Conservation (phyloP, 1,140 invertebrate species). For the Lethrus apterus region DNA sequence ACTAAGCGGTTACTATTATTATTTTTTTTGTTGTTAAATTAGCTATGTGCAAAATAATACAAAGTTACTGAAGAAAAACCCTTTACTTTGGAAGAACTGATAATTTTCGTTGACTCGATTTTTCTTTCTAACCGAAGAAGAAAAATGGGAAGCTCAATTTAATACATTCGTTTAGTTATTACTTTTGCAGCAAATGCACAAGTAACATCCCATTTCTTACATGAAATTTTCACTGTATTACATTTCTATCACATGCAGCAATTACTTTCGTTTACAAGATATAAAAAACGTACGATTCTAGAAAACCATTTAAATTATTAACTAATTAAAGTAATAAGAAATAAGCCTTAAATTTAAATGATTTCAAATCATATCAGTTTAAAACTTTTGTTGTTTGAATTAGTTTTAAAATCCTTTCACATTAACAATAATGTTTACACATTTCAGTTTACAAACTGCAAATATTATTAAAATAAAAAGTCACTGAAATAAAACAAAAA, state of each 20-base stretch:
- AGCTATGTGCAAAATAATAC: background rate
- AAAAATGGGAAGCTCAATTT: background rate
- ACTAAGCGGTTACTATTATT: background rate
- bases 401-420: background rate
- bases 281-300: no score
- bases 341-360: background rate
- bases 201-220: no score
- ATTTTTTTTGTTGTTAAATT: conserved; percentile 1
- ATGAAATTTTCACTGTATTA: conserved; percentile 9
- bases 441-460: background rate
- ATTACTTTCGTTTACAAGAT: conserved; percentile 6
- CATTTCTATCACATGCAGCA: conserved; percentile 16
- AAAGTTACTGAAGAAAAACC: background rate
- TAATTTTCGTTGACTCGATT: background rate
- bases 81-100: background rate
- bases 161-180: background rate
- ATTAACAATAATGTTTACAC: background rate
- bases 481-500: background rate
- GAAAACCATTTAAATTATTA: background rate
- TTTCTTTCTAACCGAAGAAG: no score
- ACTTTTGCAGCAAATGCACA: conserved; percentile 5
- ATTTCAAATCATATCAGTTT: background rate
- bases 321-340: background rate
- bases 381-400: background rate
- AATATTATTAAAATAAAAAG: conserved; percentile 1